A percentile compares a stretch with the other conserved stretches of the same genome.
Conservation (phyloP, 2,888 invertebrate genomes). For the Drosophila atripex region DNA sequence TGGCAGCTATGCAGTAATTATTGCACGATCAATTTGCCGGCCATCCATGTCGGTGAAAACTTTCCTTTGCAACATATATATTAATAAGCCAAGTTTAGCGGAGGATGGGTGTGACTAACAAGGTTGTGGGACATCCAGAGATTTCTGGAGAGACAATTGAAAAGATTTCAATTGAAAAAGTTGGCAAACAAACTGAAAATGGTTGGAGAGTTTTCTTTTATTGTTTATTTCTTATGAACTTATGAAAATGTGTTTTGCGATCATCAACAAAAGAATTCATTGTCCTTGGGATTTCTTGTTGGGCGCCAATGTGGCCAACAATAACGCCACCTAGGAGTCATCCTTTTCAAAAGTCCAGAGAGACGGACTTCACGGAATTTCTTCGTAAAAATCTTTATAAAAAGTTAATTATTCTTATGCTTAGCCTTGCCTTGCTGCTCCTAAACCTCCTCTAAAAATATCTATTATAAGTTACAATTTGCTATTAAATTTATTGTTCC, state of each 20-base stretch:
- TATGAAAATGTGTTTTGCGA: not conserved
- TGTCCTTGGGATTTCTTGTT: no score
- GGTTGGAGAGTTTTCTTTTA: not conserved
- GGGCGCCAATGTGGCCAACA: no score
- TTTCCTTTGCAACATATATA: conserved; percentile 63
- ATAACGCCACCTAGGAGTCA: no score
- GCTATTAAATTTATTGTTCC: no score
- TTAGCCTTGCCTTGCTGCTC: no score
- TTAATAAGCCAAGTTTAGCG: conserved; percentile 24
- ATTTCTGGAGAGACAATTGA: conserved; percentile 8
- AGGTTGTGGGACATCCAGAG: conserved; percentile 20
- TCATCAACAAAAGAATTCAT: no score
- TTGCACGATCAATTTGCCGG: conserved; percentile 81
- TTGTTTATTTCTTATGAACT: not conserved
- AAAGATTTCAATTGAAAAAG: conserved; percentile 18
- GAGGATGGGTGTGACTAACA: conserved; percentile 17
- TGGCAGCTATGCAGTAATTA: conserved; percentile 79
- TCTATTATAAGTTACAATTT: no score
- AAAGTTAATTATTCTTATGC: no score
- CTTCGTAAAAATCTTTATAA: no score
- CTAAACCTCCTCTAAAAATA: no score
- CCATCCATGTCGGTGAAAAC: conserved; percentile 76
- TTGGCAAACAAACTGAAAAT: not conserved
- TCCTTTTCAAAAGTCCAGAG: no score
- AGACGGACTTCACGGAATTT: no score